These are phyloP conservation scores for Argya squamiceps DNA, from an alignment of 2,797 vertebrate species.

Conservation along the genomic window DNA sequence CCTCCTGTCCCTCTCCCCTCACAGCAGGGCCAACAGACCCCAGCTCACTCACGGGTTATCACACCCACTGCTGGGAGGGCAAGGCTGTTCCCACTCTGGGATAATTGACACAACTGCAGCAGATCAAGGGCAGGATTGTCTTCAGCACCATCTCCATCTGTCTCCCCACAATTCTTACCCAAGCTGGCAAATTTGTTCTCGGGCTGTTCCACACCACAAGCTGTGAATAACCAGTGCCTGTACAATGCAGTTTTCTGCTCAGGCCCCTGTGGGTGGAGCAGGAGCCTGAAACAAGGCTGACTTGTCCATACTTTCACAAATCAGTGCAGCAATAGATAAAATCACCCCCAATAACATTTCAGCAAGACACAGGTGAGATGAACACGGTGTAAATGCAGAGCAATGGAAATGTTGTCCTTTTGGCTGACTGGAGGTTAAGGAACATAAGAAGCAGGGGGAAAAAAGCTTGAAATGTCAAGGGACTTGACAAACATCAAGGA, in stretches of 20 bases:
- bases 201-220: not conserved
- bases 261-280: not conserved
- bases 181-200: not conserved
- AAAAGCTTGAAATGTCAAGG: not conserved
- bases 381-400: not conserved
- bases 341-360: not conserved
- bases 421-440: not conserved
- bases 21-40: not conserved
- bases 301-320: not conserved
- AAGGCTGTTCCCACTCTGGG: not conserved
- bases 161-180: not conserved
- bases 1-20: no score
- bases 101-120: not conserved
- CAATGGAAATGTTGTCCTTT: not conserved
- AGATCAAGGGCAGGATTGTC: not conserved
- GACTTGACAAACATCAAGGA: not conserved
- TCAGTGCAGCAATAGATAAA: not conserved
- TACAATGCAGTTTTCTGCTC: not conserved
- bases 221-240: not conserved
- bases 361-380: not conserved
- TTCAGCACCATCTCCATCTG: not conserved
- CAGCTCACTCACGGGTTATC: not conserved
- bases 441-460: not conserved
- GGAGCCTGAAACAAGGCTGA: not conserved
- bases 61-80: not conserved